Conservation (phyloP, 2,113 vertebrate genomes). For the Leucoraja erinaceus region DNA sequence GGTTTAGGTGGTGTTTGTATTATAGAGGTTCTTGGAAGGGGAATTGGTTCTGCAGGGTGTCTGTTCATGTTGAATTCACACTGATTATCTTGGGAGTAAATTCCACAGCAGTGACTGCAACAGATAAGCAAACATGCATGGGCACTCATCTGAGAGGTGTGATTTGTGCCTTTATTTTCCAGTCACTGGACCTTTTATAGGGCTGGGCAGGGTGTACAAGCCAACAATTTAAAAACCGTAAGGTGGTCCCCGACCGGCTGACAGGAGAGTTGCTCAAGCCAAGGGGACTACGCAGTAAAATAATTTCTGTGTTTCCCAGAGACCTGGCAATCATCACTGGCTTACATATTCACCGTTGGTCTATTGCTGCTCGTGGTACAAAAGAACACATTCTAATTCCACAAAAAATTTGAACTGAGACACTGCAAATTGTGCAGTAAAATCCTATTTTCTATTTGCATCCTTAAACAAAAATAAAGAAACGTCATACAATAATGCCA, state of each 20-base stretch:
- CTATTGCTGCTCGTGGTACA: no score
- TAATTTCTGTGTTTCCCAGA: not conserved
- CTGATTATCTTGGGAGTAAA: not conserved
- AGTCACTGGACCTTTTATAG: not conserved
- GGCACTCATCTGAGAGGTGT: not conserved
- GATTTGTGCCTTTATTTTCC: slow-evolving; percentile 16
- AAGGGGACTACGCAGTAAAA: no score
- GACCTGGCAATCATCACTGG: not conserved
- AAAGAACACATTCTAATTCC: not conserved
- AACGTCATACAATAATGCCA: not conserved
- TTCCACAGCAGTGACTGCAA: slow-evolving; percentile 8
- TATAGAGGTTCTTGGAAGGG: not conserved
- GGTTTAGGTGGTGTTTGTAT: slow-evolving; percentile 9
- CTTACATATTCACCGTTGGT: not conserved
- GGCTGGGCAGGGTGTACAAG: not conserved
- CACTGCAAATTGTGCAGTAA: not conserved
- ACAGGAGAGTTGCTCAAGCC: not conserved
- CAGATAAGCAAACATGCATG: slow-evolving; percentile 4
- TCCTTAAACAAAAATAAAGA: not conserved
- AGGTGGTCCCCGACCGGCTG: not conserved
- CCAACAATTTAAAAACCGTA: not conserved
- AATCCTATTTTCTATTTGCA: not conserved
- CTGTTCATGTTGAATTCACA: not conserved
- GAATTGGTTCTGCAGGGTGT: not conserved
- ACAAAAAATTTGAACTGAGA: not conserved